A percentile compares a stretch with the other conserved stretches of the same genome.
These are phyloP conservation scores for Agrochola lychnidis DNA, from an alignment of 2,888 invertebrate species.

Conservation along the genomic window DNA sequence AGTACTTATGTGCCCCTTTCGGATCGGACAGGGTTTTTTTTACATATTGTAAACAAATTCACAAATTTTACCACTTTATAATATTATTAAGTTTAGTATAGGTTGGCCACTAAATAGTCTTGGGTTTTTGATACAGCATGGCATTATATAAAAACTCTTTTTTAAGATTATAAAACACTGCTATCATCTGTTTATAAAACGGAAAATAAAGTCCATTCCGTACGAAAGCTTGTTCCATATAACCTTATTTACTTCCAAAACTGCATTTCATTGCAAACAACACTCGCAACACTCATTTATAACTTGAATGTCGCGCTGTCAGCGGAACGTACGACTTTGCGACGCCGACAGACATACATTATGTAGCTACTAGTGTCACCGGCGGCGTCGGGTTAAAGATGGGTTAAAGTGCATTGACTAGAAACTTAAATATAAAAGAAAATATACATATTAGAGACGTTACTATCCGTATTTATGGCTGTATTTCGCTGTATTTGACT, in stretches of 20 bases:
- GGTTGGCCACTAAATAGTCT: too few relatives aligned
- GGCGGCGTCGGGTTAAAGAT: neutral
- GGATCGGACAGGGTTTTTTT: too few relatives aligned
- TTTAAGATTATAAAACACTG: neutral
- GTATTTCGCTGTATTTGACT: neutral
- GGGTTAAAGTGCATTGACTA: neutral
- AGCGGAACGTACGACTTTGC: constrained; percentile 2
- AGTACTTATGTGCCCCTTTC: too few relatives aligned
- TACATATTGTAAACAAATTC: too few relatives aligned
- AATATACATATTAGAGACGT: neutral
- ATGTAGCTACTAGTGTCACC: neutral
- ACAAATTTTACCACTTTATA: too few relatives aligned
- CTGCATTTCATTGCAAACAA: constrained; percentile 4
- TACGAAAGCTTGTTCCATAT: neutral
- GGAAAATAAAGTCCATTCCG: neutral
- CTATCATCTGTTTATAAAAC: neutral
- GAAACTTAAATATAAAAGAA: constrained; percentile 4
- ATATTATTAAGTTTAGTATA: too few relatives aligned
- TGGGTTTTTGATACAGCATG: too few relatives aligned
- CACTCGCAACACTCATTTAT: constrained; percentile 20
- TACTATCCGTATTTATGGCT: neutral
- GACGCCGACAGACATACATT: constrained; percentile 4
- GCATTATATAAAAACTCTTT: neutral
- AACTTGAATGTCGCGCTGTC: constrained; percentile 1
- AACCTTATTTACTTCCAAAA: constrained; percentile 12